Conservation (phyloP, 2,113 vertebrate species). For the Aldabrachelys gigantea region DNA sequence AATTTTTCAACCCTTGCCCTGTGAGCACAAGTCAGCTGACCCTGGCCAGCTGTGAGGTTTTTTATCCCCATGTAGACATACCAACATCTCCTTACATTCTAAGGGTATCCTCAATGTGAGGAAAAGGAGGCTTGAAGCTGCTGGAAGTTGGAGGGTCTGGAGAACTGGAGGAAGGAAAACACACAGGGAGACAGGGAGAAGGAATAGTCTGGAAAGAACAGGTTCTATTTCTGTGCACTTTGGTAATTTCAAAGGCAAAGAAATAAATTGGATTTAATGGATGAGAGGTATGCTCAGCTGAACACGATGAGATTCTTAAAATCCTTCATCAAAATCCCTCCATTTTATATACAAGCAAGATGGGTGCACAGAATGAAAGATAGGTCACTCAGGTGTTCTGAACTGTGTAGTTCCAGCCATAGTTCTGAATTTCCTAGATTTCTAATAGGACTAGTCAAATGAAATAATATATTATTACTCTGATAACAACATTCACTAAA, state of each 20-base stretch:
- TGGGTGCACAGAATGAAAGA: neutral
- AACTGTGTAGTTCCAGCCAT: neutral
- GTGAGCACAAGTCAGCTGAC: neutral
- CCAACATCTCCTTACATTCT: neutral
- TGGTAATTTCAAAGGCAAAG: neutral
- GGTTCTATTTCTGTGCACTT: neutral
- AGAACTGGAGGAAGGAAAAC: neutral
- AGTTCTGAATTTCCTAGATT: neutral
- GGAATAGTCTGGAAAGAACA: neutral
- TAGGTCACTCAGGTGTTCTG: accelerated
- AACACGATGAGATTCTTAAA: neutral
- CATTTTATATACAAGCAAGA: neutral
- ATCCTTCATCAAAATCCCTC: neutral
- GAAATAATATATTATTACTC: neutral
- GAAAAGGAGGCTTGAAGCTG: neutral
- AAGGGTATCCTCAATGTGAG: neutral
- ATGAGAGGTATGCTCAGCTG: neutral
- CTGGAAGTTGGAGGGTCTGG: neutral
- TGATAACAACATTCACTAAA: neutral
- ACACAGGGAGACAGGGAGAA: neutral
- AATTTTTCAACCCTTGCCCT: neutral
- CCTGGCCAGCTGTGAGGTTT: neutral
- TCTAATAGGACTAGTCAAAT: neutral
- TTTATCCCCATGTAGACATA: neutral
- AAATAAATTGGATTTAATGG: neutral